Percentiles rank a stretch among this genome's conserved stretches.
Evolutionary conservation across 2,888 invertebrate genomes (phyloP).

Genomic region (Eupithecia centaureata): DNA sequence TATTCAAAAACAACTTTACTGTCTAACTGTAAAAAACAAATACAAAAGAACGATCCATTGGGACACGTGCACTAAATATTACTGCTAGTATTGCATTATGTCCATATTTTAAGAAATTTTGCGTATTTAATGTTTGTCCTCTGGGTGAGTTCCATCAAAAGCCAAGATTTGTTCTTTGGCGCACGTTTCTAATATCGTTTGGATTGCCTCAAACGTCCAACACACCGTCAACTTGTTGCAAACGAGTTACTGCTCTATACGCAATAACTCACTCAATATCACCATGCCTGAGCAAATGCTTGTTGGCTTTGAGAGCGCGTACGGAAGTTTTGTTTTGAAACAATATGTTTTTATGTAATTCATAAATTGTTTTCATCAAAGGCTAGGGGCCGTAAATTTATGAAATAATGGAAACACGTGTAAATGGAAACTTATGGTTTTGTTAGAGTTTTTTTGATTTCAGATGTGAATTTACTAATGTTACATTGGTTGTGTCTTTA

Average conservation of each 20-base stretch:
- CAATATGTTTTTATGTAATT: constrained; percentile 17
- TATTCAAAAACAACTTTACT: too few relatives aligned
- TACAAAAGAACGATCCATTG: too few relatives aligned
- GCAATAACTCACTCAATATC: background rate
- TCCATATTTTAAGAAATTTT: too few relatives aligned
- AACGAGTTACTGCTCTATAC: constrained; percentile 4
- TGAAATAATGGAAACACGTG: constrained; percentile 1
- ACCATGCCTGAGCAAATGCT: constrained; percentile 14
- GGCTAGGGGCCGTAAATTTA: background rate
- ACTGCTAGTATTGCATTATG: too few relatives aligned
- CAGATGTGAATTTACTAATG: background rate
- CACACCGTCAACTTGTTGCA: background rate
- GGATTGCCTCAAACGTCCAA: background rate
- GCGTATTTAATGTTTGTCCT: too few relatives aligned
- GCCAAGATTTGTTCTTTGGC: too few relatives aligned
- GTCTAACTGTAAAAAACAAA: too few relatives aligned
- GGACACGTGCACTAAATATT: too few relatives aligned
- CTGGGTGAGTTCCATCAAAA: too few relatives aligned
- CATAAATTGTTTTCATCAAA: constrained; percentile 17
- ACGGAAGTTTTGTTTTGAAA: constrained; percentile 20
- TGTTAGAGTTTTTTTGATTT: background rate
- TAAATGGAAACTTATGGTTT: background rate
- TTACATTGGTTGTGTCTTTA: background rate
- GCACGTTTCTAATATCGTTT: too few relatives aligned
- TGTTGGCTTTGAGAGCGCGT: constrained; percentile 14